Percentiles rank a stretch among this genome's conserved stretches.
These are phyloP conservation scores for Beaufortia kweichowensis DNA, from an alignment of 2,113 vertebrate species.

Conservation along the genomic window DNA sequence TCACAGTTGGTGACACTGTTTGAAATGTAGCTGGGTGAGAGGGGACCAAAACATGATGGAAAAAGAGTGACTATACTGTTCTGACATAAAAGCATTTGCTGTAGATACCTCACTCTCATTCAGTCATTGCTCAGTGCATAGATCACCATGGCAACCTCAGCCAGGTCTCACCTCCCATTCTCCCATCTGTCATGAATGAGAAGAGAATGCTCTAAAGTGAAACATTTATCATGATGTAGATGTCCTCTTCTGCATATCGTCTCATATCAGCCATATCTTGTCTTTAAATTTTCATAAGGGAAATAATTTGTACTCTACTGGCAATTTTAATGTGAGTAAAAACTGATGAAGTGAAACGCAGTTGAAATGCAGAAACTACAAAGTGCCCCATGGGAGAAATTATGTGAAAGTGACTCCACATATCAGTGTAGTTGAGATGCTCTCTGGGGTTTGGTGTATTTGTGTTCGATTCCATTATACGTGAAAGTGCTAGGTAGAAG, in stretches of 20 bases:
- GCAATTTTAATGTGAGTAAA: no score
- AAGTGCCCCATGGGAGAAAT: constrained; percentile 21
- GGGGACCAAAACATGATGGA: constrained; percentile 2
- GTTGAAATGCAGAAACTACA: neutral
- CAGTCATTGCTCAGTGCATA: constrained; percentile 3
- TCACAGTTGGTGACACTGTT: constrained; percentile 17
- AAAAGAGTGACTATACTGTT: neutral
- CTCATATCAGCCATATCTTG: no score
- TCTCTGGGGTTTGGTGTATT: constrained; percentile 7
- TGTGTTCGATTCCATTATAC: neutral
- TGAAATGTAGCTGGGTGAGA: constrained; percentile 23
- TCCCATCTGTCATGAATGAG: constrained; percentile 27
- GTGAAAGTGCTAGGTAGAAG: no score
- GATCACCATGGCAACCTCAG: constrained; percentile 44
- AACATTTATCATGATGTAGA: constrained; percentile 17
- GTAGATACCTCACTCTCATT: neutral
- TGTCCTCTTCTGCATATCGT: neutral
- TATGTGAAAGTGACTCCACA: constrained; percentile 27
- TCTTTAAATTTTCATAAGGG: no score
- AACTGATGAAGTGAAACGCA: neutral
- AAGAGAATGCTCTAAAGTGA: neutral
- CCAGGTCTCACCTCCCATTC: neutral
- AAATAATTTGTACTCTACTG: no score
- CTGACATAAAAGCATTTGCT: neutral
- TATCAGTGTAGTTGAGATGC: constrained; percentile 23